Evolutionary conservation across 2,888 invertebrate species (phyloP).

Genomic region (Cataglyphis albicans): DNA sequence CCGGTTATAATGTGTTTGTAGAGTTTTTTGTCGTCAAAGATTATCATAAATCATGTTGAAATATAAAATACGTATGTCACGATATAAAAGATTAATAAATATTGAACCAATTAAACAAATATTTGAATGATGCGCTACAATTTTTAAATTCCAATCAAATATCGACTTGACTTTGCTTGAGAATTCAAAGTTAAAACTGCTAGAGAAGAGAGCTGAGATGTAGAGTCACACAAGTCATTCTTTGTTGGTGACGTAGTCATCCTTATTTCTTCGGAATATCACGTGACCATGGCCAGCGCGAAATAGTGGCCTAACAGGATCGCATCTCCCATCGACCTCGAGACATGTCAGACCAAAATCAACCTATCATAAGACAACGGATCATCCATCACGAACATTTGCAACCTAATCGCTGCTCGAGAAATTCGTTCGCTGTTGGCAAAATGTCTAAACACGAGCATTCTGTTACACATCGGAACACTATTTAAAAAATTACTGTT

Average conservation of each 20-base stretch:
- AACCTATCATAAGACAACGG: conserved; percentile 50
- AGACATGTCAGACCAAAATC: conserved; percentile 40
- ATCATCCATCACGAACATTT: conserved; percentile 54
- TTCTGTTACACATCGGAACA: background rate
- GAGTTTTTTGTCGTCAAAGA: background rate
- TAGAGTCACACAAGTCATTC: conserved; percentile 9
- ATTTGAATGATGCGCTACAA: background rate
- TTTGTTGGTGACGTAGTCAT: conserved; percentile 36
- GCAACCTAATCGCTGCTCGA: conserved; percentile 40
- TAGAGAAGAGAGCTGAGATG: background rate
- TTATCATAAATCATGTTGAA: background rate
- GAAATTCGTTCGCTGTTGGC: conserved; percentile 60
- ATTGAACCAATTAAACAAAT: background rate
- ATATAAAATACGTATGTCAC: background rate
- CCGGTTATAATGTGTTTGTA: background rate
- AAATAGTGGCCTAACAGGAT: conserved; percentile 41
- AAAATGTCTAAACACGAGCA: background rate
- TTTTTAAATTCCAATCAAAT: conserved; percentile 9
- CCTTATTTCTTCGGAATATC: conserved; percentile 31
- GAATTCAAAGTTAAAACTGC: background rate
- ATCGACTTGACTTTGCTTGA: conserved; percentile 8
- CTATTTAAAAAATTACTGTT: background rate
- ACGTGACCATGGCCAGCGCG: conserved; percentile 28
- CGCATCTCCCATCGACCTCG: conserved; percentile 39
- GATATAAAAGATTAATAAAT: background rate